phyloP scores from a whole-genome alignment of 2,888 invertebrate species.

The Sesamia inferens region DNA sequence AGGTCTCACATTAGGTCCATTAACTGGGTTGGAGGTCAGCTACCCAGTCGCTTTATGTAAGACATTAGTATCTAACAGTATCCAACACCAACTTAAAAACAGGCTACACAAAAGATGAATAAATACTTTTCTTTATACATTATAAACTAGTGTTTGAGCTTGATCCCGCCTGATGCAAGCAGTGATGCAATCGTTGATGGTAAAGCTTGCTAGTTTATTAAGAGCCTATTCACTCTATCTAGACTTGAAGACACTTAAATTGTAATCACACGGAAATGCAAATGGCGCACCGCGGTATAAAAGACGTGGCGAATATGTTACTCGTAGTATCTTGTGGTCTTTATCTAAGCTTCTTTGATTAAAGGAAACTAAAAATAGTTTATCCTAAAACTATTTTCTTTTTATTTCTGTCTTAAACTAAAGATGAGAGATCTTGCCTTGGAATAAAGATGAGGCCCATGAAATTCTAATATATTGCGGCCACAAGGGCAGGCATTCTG shows the following conservation, averaged over 20 bases:
- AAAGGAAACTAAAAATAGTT: constrained; percentile 31
- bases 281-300: too few relatives aligned
- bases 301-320: not conserved
- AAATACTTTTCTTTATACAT: not conserved
- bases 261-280: too few relatives aligned
- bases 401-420: constrained; percentile 13
- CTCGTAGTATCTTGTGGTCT: not conserved
- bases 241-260: too few relatives aligned
- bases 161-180: too few relatives aligned
- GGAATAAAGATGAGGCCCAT: constrained; percentile 38
- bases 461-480: constrained; percentile 49
- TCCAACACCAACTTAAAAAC: not conserved
- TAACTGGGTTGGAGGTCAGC: not conserved
- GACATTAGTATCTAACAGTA: not conserved
- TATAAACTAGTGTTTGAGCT: too few relatives aligned
- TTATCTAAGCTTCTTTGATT: constrained; percentile 15
- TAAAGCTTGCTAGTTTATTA: too few relatives aligned
- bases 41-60: not conserved
- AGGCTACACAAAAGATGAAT: not conserved
- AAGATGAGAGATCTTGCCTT: too few relatives aligned
- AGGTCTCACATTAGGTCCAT: not conserved
- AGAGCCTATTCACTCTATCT: too few relatives aligned
- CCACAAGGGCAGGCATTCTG: constrained; percentile 5
- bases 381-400: not conserved
- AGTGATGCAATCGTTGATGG: too few relatives aligned